phyloP scores from a whole-genome alignment of 2,888 invertebrate species.

The Nomada ruficornis region DNA sequence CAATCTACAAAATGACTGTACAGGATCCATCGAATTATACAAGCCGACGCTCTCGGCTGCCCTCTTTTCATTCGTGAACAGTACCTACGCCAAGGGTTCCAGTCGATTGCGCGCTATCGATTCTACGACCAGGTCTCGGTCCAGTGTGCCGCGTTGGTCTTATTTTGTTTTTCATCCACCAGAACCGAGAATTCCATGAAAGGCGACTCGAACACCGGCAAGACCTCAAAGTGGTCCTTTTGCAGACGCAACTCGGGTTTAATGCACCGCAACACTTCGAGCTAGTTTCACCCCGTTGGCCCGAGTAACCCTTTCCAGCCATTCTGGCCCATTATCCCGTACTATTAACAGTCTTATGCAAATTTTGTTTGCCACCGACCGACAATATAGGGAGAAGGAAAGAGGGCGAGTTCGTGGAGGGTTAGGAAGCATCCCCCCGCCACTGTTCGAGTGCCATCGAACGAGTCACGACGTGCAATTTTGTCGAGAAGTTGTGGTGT shows the following conservation, averaged over 20 bases:
- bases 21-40: constrained; percentile 38
- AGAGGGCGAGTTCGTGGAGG: constrained; percentile 15
- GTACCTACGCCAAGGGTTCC: constrained; percentile 29
- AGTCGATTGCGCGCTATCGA: constrained; percentile 46
- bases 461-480: background rate
- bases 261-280: constrained; percentile 40
- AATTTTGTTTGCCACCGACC: constrained; percentile 69
- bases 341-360: constrained; percentile 77
- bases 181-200: constrained; percentile 16
- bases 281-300: constrained; percentile 48
- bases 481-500: background rate
- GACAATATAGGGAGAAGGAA: constrained; percentile 33
- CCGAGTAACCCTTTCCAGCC: constrained; percentile 29
- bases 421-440: background rate
- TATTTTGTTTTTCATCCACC: constrained; percentile 40
- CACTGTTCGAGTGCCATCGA: constrained; percentile 1
- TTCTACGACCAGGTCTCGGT: constrained; percentile 30
- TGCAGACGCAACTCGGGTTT: constrained; percentile 23
- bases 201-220: constrained; percentile 26
- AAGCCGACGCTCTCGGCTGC: constrained; percentile 21
- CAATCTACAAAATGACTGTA: constrained; percentile 47
- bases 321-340: constrained; percentile 58
- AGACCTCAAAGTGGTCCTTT: constrained; percentile 57
- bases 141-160: background rate
- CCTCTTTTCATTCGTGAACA: constrained; percentile 46